Evolutionary conservation across 1,140 invertebrate genomes (phyloP).

Genomic region (Ceratosolen solmsi): DNA sequence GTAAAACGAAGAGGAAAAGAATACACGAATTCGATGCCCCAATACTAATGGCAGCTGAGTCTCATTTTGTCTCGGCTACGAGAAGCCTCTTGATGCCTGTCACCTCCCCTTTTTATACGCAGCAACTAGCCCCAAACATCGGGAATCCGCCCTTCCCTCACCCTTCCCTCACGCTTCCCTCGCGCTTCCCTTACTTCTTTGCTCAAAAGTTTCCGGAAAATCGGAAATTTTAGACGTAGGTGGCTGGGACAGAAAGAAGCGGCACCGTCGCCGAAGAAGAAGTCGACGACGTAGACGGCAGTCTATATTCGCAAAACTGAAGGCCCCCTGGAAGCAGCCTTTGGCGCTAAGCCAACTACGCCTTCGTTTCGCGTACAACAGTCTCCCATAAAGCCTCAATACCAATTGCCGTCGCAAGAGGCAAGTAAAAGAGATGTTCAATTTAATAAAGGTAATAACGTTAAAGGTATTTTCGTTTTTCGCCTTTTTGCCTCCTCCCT

Average conservation of each 20-base stretch:
- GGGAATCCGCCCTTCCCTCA: constrained; percentile 40
- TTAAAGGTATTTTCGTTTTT: constrained; percentile 71
- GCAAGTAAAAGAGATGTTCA: constrained; percentile 62
- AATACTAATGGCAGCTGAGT: neutral
- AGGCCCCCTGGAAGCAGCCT: constrained; percentile 30
- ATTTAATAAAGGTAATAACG: constrained; percentile 74
- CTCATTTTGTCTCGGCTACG: neutral
- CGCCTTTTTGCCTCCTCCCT: constrained; percentile 24
- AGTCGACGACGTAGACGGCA: neutral
- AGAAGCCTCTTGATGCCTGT: neutral
- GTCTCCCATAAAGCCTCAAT: constrained; percentile 59
- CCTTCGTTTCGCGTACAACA: constrained; percentile 51
- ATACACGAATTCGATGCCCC: neutral
- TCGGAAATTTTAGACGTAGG: constrained; percentile 47
- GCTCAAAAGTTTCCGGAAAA: constrained; percentile 51
- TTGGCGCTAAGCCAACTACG: constrained; percentile 64
- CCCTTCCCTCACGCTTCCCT: constrained; percentile 21
- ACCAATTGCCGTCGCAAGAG: constrained; percentile 59
- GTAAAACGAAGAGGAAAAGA: neutral
- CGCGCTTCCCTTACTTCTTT: constrained; percentile 24
- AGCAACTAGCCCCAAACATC: neutral
- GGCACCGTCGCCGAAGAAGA: neutral
- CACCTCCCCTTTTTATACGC: neutral
- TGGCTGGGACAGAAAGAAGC: constrained; percentile 39
- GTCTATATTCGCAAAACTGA: constrained; percentile 56